These are phyloP conservation scores for Cerceris ruficornis DNA, from an alignment of 2,888 invertebrate genomes.

Conservation along the genomic window DNA sequence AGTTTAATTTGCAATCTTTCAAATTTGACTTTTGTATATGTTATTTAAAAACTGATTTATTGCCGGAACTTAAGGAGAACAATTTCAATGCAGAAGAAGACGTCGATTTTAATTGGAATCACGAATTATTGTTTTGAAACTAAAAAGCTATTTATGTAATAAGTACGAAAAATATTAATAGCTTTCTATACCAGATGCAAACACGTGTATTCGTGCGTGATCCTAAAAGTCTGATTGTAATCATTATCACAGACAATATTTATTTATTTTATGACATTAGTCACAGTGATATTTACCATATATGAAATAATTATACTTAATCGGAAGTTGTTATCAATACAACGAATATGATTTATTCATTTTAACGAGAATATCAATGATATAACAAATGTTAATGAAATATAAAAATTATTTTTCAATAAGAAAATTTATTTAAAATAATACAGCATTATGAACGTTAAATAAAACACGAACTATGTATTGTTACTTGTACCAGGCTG, in stretches of 20 bases:
- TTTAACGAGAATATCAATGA: background rate
- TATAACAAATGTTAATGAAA: constrained; percentile 9
- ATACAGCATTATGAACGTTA: constrained; percentile 9
- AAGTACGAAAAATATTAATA: too few species aligned
- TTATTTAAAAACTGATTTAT: too few species aligned
- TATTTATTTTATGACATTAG: background rate
- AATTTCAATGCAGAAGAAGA: too few species aligned
- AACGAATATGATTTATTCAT: background rate
- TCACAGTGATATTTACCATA: background rate
- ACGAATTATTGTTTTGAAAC: too few species aligned
- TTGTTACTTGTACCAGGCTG: constrained; percentile 62
- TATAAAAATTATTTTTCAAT: constrained; percentile 17
- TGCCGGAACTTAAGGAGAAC: too few species aligned
- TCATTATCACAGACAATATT: background rate
- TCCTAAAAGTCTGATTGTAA: too few species aligned
- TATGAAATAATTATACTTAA: background rate
- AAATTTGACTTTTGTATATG: too few species aligned
- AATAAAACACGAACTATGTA: constrained; percentile 15
- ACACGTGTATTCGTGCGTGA: too few species aligned
- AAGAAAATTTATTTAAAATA: constrained; percentile 29
- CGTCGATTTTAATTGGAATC: too few species aligned
- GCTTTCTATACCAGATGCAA: too few species aligned
- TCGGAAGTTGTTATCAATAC: constrained; percentile 13
- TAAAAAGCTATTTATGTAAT: too few species aligned
- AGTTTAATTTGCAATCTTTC: too few species aligned